Percentiles rank a stretch among this genome's conserved stretches.
Conservation (phyloP, 2,113 vertebrate genomes). For the Hemichromis elongatus region DNA sequence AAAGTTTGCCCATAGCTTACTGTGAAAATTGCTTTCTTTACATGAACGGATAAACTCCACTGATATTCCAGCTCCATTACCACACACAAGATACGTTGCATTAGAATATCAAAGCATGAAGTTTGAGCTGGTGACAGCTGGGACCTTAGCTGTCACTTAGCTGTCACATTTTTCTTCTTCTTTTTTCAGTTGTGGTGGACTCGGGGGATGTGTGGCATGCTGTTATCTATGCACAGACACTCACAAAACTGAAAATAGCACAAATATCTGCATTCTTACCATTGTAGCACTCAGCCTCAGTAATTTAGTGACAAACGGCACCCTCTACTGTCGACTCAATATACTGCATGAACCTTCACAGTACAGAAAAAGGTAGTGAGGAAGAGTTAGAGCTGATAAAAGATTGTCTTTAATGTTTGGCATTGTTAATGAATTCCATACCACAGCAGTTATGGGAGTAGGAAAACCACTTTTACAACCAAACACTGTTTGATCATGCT, state of each 20-base stretch:
- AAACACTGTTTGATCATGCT: slow-evolving; percentile 95
- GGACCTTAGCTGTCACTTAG: slow-evolving; percentile 1
- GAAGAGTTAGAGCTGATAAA: slow-evolving; percentile 66
- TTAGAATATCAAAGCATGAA: not conserved
- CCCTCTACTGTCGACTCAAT: slow-evolving; percentile 13
- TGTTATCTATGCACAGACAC: not conserved
- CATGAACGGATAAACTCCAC: not conserved
- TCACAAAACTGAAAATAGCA: not conserved
- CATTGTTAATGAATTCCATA: slow-evolving; percentile 94
- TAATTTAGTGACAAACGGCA: not conserved
- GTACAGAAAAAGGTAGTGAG: not conserved
- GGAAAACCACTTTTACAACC: slow-evolving; percentile 85
- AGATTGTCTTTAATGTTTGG: slow-evolving; percentile 83
- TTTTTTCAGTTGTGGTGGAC: not conserved
- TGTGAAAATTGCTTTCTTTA: not conserved
- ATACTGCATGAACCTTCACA: not conserved
- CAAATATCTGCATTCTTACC: not conserved
- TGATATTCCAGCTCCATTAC: not conserved
- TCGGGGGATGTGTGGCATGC: not conserved
- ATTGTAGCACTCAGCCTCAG: not conserved
- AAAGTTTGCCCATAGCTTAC: not conserved
- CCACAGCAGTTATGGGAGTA: slow-evolving; percentile 88
- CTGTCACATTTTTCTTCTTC: not conserved
- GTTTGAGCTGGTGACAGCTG: not conserved
- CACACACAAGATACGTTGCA: not conserved